These are phyloP conservation scores for Amphipyra berbera DNA, from an alignment of 2,888 invertebrate genomes.

Conservation along the genomic window DNA sequence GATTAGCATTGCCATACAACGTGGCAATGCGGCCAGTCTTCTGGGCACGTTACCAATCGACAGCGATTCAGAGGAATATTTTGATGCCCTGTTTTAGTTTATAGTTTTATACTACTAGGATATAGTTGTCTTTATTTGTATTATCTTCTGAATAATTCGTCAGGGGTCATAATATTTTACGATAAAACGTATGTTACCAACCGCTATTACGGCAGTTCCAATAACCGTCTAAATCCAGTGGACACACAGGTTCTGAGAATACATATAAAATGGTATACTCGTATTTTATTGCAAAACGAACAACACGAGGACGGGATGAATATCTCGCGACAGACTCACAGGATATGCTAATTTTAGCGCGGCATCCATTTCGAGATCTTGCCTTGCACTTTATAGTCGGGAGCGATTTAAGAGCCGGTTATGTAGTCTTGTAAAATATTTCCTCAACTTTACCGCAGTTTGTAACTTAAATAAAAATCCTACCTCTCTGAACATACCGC, in stretches of 20 bases:
- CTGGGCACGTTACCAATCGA: too few relatives aligned
- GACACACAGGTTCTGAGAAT: constrained; percentile 33
- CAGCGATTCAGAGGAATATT: too few relatives aligned
- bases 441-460: constrained; percentile 13
- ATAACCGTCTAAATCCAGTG: constrained; percentile 32
- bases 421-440: constrained; percentile 33
- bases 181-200: background rate
- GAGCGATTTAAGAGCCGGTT: constrained; percentile 36
- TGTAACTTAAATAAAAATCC: too few relatives aligned
- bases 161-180: constrained; percentile 13
- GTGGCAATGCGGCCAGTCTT: too few relatives aligned
- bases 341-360: constrained; percentile 63
- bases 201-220: constrained; percentile 28
- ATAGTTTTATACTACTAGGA: too few relatives aligned
- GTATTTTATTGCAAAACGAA: constrained; percentile 53
- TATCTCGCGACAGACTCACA: constrained; percentile 55
- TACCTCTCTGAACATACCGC: too few relatives aligned
- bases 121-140: too few relatives aligned
- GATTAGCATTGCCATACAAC: too few relatives aligned
- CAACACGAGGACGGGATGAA: constrained; percentile 35
- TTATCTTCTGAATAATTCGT: too few relatives aligned
- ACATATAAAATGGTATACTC: constrained; percentile 25
- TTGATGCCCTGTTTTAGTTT: too few relatives aligned
- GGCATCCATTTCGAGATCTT: constrained; percentile 50
- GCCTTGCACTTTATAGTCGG: constrained; percentile 46